phyloP scores from a whole-genome alignment of 1,140 invertebrate genomes.

The Drosophila mayri region DNA sequence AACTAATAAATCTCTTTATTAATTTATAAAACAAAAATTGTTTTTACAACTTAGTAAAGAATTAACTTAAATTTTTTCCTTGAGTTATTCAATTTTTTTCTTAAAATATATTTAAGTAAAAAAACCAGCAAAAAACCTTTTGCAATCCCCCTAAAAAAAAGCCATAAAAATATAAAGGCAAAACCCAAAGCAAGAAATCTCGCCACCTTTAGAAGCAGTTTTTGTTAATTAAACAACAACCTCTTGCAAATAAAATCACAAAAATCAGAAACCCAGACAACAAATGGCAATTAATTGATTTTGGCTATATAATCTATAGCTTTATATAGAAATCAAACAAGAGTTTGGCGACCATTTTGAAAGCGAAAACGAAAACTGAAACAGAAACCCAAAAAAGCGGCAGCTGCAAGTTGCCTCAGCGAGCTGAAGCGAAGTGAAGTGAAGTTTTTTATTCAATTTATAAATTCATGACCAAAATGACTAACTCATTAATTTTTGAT shows the following conservation, averaged over 20 bases:
- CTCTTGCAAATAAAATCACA: not conserved
- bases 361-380: conserved; percentile 42
- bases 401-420: conserved; percentile 54
- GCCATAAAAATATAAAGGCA: conserved; percentile 5
- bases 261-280: conserved; percentile 11
- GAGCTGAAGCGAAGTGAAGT: conserved; percentile 28
- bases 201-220: conserved; percentile 50
- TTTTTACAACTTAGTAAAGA: too few species aligned
- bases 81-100: not conserved
- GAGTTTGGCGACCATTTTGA: conserved; percentile 61
- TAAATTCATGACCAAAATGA: conserved; percentile 82
- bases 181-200: not conserved
- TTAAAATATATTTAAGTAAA: conserved; percentile 9
- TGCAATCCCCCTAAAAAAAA: conserved; percentile 24
- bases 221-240: conserved; percentile 51
- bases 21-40: not conserved
- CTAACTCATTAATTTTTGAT: conserved; percentile 83
- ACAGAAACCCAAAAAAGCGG: conserved; percentile 47
- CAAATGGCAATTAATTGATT: conserved; percentile 73
- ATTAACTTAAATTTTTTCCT: too few species aligned
- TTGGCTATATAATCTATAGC: conserved; percentile 19
- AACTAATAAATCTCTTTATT: not conserved
- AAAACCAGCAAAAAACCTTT: conserved; percentile 18
- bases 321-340: conserved; percentile 16
- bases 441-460: conserved; percentile 82